Evolutionary conservation across 1,140 invertebrate genomes (phyloP), one percentile per base, ranked within the genome.

Genomic region (Colletes gigas): DNA sequence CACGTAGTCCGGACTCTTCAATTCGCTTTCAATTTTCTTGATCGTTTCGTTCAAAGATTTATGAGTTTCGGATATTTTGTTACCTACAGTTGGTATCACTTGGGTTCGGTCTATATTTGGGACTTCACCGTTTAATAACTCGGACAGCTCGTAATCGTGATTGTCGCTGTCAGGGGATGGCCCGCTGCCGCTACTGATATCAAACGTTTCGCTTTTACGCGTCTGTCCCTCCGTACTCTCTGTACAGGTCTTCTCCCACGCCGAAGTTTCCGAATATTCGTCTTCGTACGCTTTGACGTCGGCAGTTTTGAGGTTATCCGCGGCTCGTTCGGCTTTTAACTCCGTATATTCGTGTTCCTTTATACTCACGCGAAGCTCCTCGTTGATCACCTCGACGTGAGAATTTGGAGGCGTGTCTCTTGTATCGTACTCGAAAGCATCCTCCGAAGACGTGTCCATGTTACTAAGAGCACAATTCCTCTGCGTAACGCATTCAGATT

Each of bases 321-420:
- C n/a, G 0, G 55, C 74, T 14, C 82, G 77, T 3, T 70, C 79
- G 1, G 71, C 71, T 9, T 30, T 82, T 21, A 52, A 87, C 52
- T 92, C 91, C 12, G 88, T 87, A 39, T 90, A 89, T 7, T 92
- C 88, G 8, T 88, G 85, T 14, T 89, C 87, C 15, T 89, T 86
- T 0, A 83, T 19, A 66, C 67, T 88, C 3, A 80, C 83, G 0
- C 83, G 79, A 19, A 87, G 73, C 50, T 90, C 52, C 8, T 91
- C 89, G 50, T 88, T 89, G 0, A 90, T 66, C 0, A 92, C 88
- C 69, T 93, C 92, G 3, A 93, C 89, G 19, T 93, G 92, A 39
- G 93, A 93, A 74, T 93, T 93, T 0, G 93, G 93, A 0, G 93
- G 93, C 0, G 93, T 93, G 8, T 93, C 92, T 7, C 88, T 87